Evolutionary conservation across 2,797 vertebrate species (phyloP).

Genomic region (Lepus oiostolus): DNA sequence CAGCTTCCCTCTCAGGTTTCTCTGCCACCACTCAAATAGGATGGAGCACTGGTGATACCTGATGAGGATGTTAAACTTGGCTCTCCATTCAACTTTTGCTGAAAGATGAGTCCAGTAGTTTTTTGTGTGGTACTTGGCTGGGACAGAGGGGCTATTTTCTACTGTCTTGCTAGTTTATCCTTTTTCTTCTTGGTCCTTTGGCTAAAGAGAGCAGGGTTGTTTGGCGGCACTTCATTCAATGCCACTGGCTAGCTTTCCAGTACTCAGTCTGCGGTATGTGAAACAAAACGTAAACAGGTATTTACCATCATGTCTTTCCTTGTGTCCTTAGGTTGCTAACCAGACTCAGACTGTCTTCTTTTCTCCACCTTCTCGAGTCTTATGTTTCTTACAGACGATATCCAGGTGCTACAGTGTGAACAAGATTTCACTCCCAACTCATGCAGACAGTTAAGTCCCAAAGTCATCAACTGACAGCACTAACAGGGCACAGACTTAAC

Average conservation of each 20-base stretch:
- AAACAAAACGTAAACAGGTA: constrained; percentile 37
- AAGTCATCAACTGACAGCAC: no score
- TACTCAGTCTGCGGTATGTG: background rate
- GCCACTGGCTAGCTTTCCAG: background rate
- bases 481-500: no score
- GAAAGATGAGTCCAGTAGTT: no score
- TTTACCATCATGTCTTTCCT: background rate
- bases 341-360: background rate
- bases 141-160: background rate
- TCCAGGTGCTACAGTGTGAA: background rate
- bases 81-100: background rate
- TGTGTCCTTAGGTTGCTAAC: background rate
- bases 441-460: no score
- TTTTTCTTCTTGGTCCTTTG: background rate
- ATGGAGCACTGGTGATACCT: background rate
- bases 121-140: background rate
- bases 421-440: no score
- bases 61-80: background rate
- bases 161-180: background rate
- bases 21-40: background rate
- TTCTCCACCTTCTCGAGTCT: constrained; percentile 28
- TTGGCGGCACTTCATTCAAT: background rate
- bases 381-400: background rate
- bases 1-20: background rate
- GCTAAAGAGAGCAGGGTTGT: background rate